Conservation (phyloP, 2,113 vertebrate genomes). For the Toxotes chatareus region DNA sequence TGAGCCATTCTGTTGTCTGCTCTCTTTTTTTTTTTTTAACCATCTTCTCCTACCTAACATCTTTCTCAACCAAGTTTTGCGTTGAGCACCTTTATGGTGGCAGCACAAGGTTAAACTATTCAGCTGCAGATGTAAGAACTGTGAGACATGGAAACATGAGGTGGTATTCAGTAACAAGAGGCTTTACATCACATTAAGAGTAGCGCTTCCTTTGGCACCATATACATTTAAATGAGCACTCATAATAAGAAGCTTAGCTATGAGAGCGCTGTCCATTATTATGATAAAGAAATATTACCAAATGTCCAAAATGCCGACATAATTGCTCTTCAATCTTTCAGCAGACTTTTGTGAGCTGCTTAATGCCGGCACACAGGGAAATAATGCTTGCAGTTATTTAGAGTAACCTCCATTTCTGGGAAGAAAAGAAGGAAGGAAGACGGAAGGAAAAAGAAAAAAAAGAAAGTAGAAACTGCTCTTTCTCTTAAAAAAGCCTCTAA, state of each 20-base stretch:
- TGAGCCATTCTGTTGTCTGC: conserved; percentile 55
- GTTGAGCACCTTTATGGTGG: conserved; percentile 14
- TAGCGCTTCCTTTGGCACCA: conserved; percentile 21
- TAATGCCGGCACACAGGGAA: conserved; percentile 22
- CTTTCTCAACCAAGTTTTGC: background rate
- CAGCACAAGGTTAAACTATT: conserved; percentile 29
- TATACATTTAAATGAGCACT: conserved; percentile 71
- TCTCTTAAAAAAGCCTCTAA: background rate
- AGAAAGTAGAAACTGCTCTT: background rate
- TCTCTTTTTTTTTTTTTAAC: conserved; percentile 18
- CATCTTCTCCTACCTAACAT: too few species aligned
- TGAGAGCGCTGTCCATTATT: conserved; percentile 52
- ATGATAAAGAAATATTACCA: conserved; percentile 45
- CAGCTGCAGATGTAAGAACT: background rate
- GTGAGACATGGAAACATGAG: conserved; percentile 15
- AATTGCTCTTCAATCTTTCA: conserved; percentile 47
- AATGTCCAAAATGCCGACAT: conserved; percentile 47
- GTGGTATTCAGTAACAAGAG: conserved; percentile 41
- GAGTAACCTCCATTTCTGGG: conserved; percentile 15
- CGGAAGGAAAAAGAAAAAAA: background rate
- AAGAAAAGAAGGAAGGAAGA: background rate
- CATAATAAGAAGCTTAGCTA: conserved; percentile 64
- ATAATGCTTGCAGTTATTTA: conserved; percentile 22
- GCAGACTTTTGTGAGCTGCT: conserved; percentile 17
- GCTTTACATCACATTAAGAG: conserved; percentile 65